Base-by-base conservation (phyloP, 2,888 invertebrate species). In the Hyles lineata region DNA sequence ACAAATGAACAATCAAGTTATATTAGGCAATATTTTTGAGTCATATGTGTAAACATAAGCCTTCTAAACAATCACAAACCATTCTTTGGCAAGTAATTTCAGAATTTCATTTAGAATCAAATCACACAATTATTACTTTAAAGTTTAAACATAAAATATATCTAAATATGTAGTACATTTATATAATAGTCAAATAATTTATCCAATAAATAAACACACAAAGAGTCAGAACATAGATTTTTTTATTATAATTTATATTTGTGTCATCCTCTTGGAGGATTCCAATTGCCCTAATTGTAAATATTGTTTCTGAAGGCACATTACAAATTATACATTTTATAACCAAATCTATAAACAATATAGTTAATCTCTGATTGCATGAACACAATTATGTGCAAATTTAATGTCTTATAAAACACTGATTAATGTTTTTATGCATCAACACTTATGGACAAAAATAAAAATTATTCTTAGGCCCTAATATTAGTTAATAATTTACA, bases 381-480 rank as follows among this genome's bases (percentile, higher is more conserved):
- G 29, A 67, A 67, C 50, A 55, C 55, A 63, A 35, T 32, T 11
- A 62, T 55, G n/a, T 71, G 17, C 25, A 52, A 60, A 21, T 29
- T 52, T 61, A 11, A 71, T 17, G 32, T 71, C 32, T 62, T 5
- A 52, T n/a, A 62, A 21, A 9, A 19, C 21, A 52, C n/a, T 50
- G 52, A 52, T 61, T 55, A 35, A 71, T 21, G 17, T 62, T 52
- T 71, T 62, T 63, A 32, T 71, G 25, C 17, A 50, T 43, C 35
- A 67, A 43, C 35, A 58, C 35, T 67, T 55, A 72, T 25, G 23
- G 23, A 50, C 74, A 76, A 72, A 79, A 76, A 78, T 73, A 74
- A 75, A 75, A 77, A 81, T 78, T 83, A 82, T 81, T 74, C 79
- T 80, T 83, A 82, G 76, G 75, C 74, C 74, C 73, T 83, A 82